These are phyloP conservation scores for Lasioglossum figueresi DNA, from an alignment of 2,888 invertebrate species.

Conservation along the genomic window DNA sequence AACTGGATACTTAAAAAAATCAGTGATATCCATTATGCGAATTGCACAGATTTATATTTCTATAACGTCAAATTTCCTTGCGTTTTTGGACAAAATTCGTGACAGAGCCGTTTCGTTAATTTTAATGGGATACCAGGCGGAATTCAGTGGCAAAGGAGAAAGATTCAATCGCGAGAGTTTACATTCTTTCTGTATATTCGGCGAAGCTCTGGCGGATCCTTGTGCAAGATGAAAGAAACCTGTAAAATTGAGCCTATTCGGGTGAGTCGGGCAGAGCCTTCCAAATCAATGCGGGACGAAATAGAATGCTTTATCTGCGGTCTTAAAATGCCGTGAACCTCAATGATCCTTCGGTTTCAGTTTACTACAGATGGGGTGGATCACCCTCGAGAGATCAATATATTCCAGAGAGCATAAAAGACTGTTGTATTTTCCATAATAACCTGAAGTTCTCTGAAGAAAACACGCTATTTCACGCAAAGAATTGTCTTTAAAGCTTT, in stretches of 20 bases:
- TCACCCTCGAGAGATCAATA: background rate
- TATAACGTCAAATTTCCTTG: background rate
- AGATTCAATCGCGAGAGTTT: constrained; percentile 8
- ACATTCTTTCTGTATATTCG: background rate
- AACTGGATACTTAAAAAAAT: background rate
- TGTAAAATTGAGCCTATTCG: constrained; percentile 43
- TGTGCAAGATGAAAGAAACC: constrained; percentile 18
- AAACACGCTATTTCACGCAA: background rate
- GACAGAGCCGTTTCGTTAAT: constrained; percentile 2
- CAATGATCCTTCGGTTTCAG: constrained; percentile 28
- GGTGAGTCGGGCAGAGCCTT: constrained; percentile 21
- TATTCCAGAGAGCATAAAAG: background rate
- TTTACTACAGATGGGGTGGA: background rate
- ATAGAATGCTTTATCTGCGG: constrained; percentile 49
- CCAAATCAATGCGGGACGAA: constrained; percentile 42
- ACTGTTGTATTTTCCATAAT: background rate
- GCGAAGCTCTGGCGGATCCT: constrained; percentile 23
- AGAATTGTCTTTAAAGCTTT: background rate
- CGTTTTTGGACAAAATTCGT: background rate
- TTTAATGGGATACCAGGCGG: background rate
- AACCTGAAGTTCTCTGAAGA: background rate
- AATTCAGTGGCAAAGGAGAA: constrained; percentile 15
- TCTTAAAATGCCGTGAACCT: constrained; percentile 45
- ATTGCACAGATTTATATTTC: background rate
- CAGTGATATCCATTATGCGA: background rate